Conservation (phyloP, 1,140 invertebrate genomes). For the Marisa cornuarietis region DNA sequence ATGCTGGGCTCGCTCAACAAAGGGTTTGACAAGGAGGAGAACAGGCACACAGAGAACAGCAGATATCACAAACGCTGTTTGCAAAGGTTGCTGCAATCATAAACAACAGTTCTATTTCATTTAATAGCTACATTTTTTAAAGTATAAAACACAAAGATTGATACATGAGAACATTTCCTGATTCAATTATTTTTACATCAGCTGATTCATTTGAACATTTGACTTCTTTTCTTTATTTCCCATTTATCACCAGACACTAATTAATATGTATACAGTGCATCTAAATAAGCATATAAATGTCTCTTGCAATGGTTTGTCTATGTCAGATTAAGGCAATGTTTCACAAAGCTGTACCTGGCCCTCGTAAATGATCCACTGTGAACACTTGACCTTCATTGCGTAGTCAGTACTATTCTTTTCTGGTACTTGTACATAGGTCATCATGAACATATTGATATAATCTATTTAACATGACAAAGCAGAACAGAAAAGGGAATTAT, state of each 20-base stretch:
- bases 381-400: conserved; percentile 9
- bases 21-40: conserved; percentile 79
- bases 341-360: conserved; percentile 36
- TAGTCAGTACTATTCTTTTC: conserved; percentile 22
- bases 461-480: conserved; percentile 42
- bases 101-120: conserved; percentile 19
- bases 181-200: no score
- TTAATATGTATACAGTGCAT: no score
- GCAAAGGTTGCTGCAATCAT: conserved; percentile 74
- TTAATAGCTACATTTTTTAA: not conserved
- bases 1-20: conserved; percentile 15
- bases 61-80: conserved; percentile 77
- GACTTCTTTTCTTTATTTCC: no score
- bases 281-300: no score
- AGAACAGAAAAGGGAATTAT: conserved; percentile 3
- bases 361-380: conserved; percentile 43
- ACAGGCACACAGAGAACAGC: conserved; percentile 87
- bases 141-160: not conserved
- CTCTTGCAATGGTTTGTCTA: no score
- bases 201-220: no score
- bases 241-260: no score
- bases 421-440: conserved; percentile 42
- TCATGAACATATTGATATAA: conserved; percentile 64
- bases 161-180: no score
- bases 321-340: no score